Evolutionary conservation across 2,797 vertebrate species (phyloP).

Genomic region (Nyctalus aviator): DNA sequence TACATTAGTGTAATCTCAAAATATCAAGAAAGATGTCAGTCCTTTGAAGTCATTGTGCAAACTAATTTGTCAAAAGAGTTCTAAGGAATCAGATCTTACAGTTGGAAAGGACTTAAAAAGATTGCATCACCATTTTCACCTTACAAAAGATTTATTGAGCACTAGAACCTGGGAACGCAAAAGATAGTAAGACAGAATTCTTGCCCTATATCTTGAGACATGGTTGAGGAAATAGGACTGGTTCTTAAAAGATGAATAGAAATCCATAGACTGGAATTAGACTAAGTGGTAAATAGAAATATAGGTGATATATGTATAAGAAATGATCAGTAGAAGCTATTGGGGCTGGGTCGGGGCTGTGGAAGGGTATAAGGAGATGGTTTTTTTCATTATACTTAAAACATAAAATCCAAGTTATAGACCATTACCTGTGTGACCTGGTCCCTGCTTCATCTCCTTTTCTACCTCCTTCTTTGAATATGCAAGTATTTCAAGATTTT

Average conservation of each 20-base stretch:
- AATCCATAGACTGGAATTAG: not conserved
- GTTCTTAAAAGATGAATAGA: not conserved
- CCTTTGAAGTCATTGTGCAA: conserved; percentile 66
- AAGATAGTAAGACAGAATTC: conserved; percentile 1
- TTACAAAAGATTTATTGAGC: conserved; percentile 49
- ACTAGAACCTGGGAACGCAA: not conserved
- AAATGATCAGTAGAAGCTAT: not conserved
- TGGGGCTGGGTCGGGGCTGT: not conserved
- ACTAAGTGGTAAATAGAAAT: not conserved
- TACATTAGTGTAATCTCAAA: conserved; percentile 51
- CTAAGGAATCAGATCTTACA: conserved; percentile 50
- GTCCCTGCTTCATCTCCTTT: not conserved
- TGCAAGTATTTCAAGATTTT: not conserved
- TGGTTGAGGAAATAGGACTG: conserved; percentile 20
- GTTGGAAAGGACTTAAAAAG: conserved; percentile 14
- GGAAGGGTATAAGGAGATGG: conserved; percentile 6
- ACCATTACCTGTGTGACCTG: not conserved
- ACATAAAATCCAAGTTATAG: not conserved
- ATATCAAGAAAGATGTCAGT: conserved; percentile 64
- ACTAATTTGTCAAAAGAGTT: conserved; percentile 48
- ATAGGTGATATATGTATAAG: not conserved
- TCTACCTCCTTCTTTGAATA: not conserved
- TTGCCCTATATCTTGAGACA: conserved; percentile 22
- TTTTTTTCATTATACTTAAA: not conserved
- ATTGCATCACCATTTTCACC: conserved; percentile 47